Evolutionary conservation across 2,888 invertebrate genomes (phyloP), one percentile per base, ranked within the genome.

Genomic region (Harmothoe impar): DNA sequence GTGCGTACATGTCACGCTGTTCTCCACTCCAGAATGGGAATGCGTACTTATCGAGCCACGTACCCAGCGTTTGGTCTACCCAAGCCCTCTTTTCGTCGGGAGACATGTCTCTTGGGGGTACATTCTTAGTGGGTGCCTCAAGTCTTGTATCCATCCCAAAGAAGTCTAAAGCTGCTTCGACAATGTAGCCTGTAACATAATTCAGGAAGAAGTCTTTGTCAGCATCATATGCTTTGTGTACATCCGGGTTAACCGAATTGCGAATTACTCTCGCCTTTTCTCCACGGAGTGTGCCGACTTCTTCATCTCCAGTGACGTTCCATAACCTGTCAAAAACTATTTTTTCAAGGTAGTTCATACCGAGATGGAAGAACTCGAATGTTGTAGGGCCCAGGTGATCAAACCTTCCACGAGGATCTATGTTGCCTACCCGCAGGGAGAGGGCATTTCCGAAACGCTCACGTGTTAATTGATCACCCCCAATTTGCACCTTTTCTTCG

Each of bases 1-100:
- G n/a, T n/a, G n/a, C n/a, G n/a, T n/a, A n/a, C n/a, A n/a, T n/a
- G n/a, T n/a, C n/a, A n/a, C n/a, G n/a, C n/a, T n/a, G n/a, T n/a
- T n/a, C n/a, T n/a, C n/a, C n/a, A 68, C 89, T 89, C 89, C 89
- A 89, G 29, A 23, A 31, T 3, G 89, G 89, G 68, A 89, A 89
- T 25, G 20, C 7, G 68, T 89, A 89, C 33, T 62, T 0, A 43
- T 89, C 89, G 20, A 89, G n/a, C 15, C 54, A 20, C 7, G 12
- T 62, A 17, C 89, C 33, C 12, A 89, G 17, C 0, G 31, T 56
- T 15, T 89, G n/a, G 54, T 89, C 54, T 31, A 89, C 89, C 56
- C 89, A 89, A n/a, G 68, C 68, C n/a, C n/a, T 68, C 5, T n/a
- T 7, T n/a, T 68, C 68, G 25, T 52, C 54, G 0, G 12, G 29